These are phyloP conservation scores for Lepisosteus oculatus DNA, from an alignment of 2,113 vertebrate species.

Conservation along the genomic window DNA sequence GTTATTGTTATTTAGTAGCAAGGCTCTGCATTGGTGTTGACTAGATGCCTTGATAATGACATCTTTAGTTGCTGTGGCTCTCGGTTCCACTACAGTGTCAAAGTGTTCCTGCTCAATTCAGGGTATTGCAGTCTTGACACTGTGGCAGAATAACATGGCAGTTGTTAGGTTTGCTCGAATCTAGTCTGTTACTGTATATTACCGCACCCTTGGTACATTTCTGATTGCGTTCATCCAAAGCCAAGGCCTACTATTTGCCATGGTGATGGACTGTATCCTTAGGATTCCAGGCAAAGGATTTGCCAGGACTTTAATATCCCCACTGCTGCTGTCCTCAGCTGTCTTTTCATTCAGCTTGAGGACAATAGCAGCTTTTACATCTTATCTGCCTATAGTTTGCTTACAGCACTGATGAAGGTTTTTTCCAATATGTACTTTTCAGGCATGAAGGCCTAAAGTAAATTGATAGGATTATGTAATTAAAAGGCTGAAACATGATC, in stretches of 20 bases:
- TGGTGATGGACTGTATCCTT: background rate
- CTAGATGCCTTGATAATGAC: background rate
- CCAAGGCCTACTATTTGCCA: background rate
- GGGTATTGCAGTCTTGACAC: constrained; percentile 23
- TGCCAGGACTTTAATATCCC: background rate
- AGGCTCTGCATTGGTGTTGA: background rate
- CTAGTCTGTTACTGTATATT: background rate
- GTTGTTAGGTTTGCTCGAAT: constrained; percentile 18
- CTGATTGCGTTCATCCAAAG: background rate
- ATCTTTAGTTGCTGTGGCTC: constrained; percentile 15
- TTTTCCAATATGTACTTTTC: constrained; percentile 4
- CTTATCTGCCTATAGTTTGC: constrained; percentile 10
- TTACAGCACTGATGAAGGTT: background rate
- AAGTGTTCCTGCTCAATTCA: background rate
- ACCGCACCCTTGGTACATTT: background rate
- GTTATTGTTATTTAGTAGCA: constrained; percentile 36
- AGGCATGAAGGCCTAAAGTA: background rate
- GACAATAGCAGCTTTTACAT: background rate
- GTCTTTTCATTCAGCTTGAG: background rate
- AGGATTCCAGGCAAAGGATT: constrained; percentile 10
- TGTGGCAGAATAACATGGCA: constrained; percentile 16
- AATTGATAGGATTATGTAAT: constrained; percentile 8
- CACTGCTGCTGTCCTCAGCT: background rate
- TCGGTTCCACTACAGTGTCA: background rate
- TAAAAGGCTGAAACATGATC: constrained; percentile 7